Conservation (phyloP, 2,797 vertebrate genomes). For the Enoplosus armatus region DNA sequence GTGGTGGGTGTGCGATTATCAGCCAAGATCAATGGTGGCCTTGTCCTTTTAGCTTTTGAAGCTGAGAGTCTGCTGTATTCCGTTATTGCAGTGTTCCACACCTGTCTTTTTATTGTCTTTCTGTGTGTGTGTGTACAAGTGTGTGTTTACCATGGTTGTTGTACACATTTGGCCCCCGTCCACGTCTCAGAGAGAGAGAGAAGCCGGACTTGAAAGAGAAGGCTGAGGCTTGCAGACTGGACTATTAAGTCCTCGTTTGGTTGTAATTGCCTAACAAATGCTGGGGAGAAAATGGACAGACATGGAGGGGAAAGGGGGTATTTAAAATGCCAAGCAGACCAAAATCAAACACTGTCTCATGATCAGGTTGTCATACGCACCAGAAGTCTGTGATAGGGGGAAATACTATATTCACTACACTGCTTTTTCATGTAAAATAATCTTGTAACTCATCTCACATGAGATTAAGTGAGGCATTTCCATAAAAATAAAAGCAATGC, state of each 20-base stretch:
- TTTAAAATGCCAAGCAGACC: slow-evolving; percentile 69
- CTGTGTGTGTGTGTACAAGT: slow-evolving; percentile 48
- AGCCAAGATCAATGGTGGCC: slow-evolving; percentile 70
- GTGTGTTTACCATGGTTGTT: slow-evolving; percentile 48
- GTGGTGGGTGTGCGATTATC: slow-evolving; percentile 55
- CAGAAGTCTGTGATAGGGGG: background rate
- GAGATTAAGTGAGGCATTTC: slow-evolving; percentile 54
- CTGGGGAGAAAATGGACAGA: slow-evolving; percentile 37
- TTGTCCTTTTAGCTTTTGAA: slow-evolving; percentile 65
- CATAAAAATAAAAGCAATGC: slow-evolving; percentile 35
- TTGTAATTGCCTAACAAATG: slow-evolving; percentile 84
- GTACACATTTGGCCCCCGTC: slow-evolving; percentile 59
- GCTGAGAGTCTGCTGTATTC: slow-evolving; percentile 63
- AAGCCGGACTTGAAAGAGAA: slow-evolving; percentile 68
- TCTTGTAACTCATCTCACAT: slow-evolving; percentile 37
- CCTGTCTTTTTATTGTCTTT: slow-evolving; percentile 74
- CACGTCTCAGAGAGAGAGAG: slow-evolving; percentile 60
- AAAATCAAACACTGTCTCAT: slow-evolving; percentile 29
- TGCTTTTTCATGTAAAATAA: slow-evolving; percentile 28
- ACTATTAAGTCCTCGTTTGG: slow-evolving; percentile 77
- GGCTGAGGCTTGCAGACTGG: slow-evolving; percentile 41
- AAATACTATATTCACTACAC: background rate
- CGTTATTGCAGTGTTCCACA: slow-evolving; percentile 71
- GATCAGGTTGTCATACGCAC: background rate
- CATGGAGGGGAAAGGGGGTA: background rate